Evolutionary conservation across 2,888 invertebrate genomes (phyloP).

Genomic region (Asteroscopus sphinx): DNA sequence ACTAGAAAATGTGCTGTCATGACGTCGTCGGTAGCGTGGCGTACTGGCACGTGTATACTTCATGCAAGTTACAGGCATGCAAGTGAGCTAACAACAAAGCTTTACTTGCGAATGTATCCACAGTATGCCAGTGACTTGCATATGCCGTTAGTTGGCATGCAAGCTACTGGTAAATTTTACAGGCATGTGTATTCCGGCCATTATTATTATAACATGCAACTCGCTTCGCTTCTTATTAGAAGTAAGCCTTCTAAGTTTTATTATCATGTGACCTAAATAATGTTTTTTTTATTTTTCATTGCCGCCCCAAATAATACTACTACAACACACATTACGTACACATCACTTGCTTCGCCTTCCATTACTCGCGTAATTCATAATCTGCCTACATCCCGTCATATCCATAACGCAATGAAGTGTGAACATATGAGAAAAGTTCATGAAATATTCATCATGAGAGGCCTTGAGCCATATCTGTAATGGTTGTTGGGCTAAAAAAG

Average conservation of each 20-base stretch:
- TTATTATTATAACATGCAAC: no score
- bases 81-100: no score
- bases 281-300: conserved; percentile 36
- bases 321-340: conserved; percentile 24
- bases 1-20: no score
- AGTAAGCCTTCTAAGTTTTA: neutral
- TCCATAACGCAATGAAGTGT: conserved; percentile 41
- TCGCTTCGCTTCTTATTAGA: no score
- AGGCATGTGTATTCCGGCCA: no score
- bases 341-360: conserved; percentile 30
- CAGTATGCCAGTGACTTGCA: no score
- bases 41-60: no score
- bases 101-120: no score
- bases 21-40: no score
- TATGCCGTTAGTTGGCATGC: no score
- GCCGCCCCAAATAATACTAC: neutral
- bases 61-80: no score
- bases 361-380: conserved; percentile 44
- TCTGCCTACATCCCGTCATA: conserved; percentile 27
- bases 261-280: conserved; percentile 3
- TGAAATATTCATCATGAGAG: conserved; percentile 42
- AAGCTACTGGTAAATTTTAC: no score
- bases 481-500: conserved; percentile 6
- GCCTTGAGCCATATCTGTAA: conserved; percentile 32
- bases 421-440: conserved; percentile 32